Conservation (phyloP, 2,113 vertebrate genomes). For the Leucoraja erinaceus region DNA sequence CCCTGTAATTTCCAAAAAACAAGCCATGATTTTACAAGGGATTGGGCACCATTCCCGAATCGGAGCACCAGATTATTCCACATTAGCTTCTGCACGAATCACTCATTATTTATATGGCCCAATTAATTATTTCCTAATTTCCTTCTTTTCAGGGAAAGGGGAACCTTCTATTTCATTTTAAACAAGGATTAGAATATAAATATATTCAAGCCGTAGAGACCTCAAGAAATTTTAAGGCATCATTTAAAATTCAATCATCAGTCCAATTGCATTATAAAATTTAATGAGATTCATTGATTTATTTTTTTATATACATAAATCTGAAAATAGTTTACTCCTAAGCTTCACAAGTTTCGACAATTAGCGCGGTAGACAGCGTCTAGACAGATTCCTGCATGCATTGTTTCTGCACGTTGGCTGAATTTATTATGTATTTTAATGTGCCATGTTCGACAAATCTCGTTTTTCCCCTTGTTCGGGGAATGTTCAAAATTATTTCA, state of each 20-base stretch:
- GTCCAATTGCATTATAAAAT: slow-evolving; percentile 32
- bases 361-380: slow-evolving; percentile 32
- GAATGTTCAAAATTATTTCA: slow-evolving; percentile 9
- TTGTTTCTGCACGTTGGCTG: slow-evolving; percentile 3
- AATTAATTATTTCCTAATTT: slow-evolving; percentile 16
- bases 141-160: neutral
- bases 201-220: neutral
- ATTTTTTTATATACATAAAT: slow-evolving; percentile 27
- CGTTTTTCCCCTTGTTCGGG: neutral
- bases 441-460: neutral
- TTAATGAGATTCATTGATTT: slow-evolving; percentile 38
- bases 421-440: slow-evolving; percentile 33
- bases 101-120: neutral
- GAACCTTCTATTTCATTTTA: slow-evolving; percentile 17
- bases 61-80: neutral
- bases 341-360: slow-evolving; percentile 35
- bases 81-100: neutral
- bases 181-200: neutral
- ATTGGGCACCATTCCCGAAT: neutral
- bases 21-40: neutral
- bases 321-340: slow-evolving; percentile 31
- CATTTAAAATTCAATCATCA: slow-evolving; percentile 33
- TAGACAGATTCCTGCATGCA: slow-evolving; percentile 38
- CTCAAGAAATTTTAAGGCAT: slow-evolving; percentile 27
- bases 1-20: neutral